A percentile compares a stretch with the other conserved stretches of the same genome.
These are phyloP conservation scores for Cherax quadricarinatus DNA, from an alignment of 1,140 invertebrate genomes.

Conservation along the genomic window DNA sequence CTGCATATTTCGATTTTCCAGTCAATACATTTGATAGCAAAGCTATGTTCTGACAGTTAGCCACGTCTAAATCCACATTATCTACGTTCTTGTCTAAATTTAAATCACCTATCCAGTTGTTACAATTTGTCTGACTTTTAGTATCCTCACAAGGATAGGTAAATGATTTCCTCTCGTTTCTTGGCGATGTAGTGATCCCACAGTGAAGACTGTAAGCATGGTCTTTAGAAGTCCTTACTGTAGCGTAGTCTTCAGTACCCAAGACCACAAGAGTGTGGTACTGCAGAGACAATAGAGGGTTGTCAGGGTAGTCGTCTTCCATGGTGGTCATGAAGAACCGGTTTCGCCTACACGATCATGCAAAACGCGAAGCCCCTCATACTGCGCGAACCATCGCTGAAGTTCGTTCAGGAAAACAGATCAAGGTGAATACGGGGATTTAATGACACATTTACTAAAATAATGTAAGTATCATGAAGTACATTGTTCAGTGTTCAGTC, in stretches of 20 bases:
- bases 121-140: neutral
- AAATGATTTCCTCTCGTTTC: neutral
- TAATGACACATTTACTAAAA: too few species aligned
- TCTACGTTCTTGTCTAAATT: neutral
- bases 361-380: too few species aligned
- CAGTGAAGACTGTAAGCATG: neutral
- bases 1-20: neutral
- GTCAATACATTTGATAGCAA: neutral
- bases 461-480: too few species aligned
- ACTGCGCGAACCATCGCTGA: too few species aligned
- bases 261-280: constrained; percentile 59
- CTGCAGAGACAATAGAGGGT: constrained; percentile 42
- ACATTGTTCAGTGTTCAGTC: too few species aligned
- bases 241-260: constrained; percentile 52
- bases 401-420: too few species aligned
- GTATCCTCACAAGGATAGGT: neutral
- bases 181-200: neutral
- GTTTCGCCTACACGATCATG: too few species aligned
- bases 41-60: neutral
- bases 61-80: neutral
- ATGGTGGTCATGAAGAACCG: neutral
- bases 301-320: constrained; percentile 50
- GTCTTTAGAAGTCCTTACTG: neutral
- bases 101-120: neutral
- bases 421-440: too few species aligned